Evolutionary conservation across 2,888 invertebrate species (phyloP).

Genomic region (Mythimna impura): DNA sequence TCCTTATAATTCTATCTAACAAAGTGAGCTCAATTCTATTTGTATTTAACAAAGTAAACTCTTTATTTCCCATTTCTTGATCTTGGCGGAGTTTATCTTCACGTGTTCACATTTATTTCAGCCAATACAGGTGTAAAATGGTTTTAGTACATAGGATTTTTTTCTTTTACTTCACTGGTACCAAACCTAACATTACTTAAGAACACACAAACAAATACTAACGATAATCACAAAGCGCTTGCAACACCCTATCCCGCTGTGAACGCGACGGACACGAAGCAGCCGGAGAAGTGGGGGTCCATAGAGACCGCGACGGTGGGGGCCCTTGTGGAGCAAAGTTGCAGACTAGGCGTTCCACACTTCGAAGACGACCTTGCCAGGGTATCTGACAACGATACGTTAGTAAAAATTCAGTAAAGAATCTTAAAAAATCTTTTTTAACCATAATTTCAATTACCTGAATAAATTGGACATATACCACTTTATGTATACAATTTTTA

Average conservation of each 20-base stretch:
- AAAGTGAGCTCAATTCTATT: background rate
- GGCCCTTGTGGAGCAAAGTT: constrained; percentile 84
- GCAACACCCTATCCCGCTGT: constrained; percentile 64
- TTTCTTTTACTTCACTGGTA: background rate
- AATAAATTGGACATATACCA: too few species aligned
- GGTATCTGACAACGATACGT: constrained; percentile 54
- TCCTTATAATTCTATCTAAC: background rate
- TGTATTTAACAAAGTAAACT: background rate
- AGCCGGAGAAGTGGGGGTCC: constrained; percentile 76
- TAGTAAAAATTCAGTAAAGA: background rate
- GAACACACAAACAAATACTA: constrained; percentile 63
- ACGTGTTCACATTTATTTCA: background rate
- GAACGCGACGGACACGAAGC: constrained; percentile 74
- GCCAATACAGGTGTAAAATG: background rate
- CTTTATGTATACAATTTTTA: too few species aligned
- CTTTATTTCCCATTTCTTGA: background rate
- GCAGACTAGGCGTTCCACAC: constrained; percentile 84
- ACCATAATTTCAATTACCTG: too few species aligned
- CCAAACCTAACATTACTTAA: background rate
- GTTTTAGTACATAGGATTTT: background rate
- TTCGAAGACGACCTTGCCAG: constrained; percentile 77
- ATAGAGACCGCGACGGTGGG: constrained; percentile 68
- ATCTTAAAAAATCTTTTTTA: too few species aligned
- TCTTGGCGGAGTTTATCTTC: background rate
- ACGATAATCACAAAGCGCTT: constrained; percentile 80